These are phyloP conservation scores for Leucopternis melanops DNA, from an alignment of 2,113 vertebrate genomes.

Conservation along the genomic window DNA sequence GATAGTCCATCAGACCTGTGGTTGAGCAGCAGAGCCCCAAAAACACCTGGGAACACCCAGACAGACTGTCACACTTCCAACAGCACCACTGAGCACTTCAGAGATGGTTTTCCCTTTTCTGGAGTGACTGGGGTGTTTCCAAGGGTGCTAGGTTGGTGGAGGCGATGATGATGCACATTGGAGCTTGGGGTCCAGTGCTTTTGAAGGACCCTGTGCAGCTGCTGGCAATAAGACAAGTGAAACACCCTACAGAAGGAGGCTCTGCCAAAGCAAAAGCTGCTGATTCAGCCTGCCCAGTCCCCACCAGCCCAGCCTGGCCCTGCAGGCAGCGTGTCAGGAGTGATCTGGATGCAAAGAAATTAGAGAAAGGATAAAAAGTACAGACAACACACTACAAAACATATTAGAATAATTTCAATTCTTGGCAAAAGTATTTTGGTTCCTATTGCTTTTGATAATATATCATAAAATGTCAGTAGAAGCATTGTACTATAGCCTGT, in stretches of 20 bases:
- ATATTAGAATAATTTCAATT: not conserved
- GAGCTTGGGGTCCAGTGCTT: not conserved
- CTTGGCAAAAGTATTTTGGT: not conserved
- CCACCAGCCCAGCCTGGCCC: too few species aligned
- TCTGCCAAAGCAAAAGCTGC: not conserved
- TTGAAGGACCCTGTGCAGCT: not conserved
- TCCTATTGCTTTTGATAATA: not conserved
- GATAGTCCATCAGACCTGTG: accelerated
- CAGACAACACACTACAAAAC: not conserved
- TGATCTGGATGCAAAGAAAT: not conserved
- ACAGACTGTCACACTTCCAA: not conserved
- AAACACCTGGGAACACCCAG: not conserved
- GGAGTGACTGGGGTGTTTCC: not conserved
- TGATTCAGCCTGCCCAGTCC: too few species aligned
- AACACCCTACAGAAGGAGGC: not conserved
- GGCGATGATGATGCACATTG: accelerated
- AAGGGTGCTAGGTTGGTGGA: not conserved
- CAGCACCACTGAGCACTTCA: not conserved
- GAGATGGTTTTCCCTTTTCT: not conserved
- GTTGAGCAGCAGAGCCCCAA: not conserved
- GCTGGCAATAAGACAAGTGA: not conserved
- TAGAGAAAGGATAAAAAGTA: not conserved
- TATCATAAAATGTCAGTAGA: not conserved
- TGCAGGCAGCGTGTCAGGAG: too few species aligned
- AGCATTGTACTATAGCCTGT: not conserved